Evolutionary conservation across 2,888 invertebrate species (phyloP), one percentile per base, ranked within the genome.

Genomic region (Ptychoptera contaminata): DNA sequence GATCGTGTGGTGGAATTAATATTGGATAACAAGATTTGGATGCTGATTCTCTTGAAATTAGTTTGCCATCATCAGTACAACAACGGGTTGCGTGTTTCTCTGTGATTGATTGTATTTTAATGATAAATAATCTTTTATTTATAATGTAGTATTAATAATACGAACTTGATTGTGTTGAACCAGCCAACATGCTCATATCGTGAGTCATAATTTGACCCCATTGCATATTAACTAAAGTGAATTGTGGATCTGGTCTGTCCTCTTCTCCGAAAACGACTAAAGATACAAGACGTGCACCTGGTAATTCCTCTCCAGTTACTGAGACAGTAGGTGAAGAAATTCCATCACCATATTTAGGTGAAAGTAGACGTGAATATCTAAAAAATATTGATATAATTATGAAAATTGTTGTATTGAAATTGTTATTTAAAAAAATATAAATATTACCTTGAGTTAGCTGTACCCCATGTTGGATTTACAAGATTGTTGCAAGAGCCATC

Each of bases 401-500:
- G n/a, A n/a, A n/a, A n/a, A n/a, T n/a, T n/a, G n/a, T n/a, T n/a
- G n/a, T n/a, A n/a, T n/a, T n/a, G n/a, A n/a, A n/a, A n/a, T n/a
- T n/a, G n/a, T n/a, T n/a, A 37, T 32, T 16, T 12, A 40, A 31
- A 2, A 23, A n/a, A 38, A 11, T 34, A n/a, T n/a, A n/a, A n/a
- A n/a, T n/a, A n/a, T 45, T 51, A 58, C 54, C 77, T 76, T 1
- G 79, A 79, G 55, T 82, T 79, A 0, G 86, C 77, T 42, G 74
- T 71, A 11, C 97, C 97, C 75, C 84, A 79, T 8, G 77, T 73
- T 0, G 94, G 87, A 52, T 83, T 75, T 47, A 74, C 69, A 41
- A 85, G 64, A 63, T 98, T 97, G 63, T 98, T 98, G 61, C 98
- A 98, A 1, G 90, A 79, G 0, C 97, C 97, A 61, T 97, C 96